phyloP scores from a whole-genome alignment of 2,888 invertebrate genomes.

The Acanthococcus lagerstroemiae region DNA sequence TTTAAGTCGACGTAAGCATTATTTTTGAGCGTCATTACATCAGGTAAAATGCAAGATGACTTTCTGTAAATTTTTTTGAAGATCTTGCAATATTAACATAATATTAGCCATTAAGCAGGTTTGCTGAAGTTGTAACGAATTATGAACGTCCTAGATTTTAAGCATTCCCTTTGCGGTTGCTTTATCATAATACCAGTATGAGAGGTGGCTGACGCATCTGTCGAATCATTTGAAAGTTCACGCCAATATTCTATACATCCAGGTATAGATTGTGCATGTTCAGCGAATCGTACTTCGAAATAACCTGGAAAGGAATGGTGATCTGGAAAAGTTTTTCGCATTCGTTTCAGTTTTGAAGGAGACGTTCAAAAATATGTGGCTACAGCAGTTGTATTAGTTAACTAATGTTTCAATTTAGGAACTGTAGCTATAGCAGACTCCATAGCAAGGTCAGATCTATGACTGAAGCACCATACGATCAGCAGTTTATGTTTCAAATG shows the following conservation, averaged over 20 bases:
- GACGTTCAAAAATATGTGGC: no score
- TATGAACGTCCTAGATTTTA: neutral
- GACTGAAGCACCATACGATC: neutral
- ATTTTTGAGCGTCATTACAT: neutral
- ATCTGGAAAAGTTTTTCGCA: no score
- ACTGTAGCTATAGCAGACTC: neutral
- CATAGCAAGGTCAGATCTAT: slow-evolving; percentile 3
- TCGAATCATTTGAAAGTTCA: neutral
- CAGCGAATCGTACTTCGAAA: no score
- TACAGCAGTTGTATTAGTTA: slow-evolving; percentile 3
- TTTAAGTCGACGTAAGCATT: neutral
- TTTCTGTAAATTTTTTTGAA: no score
- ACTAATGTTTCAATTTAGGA: neutral
- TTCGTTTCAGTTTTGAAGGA: no score
- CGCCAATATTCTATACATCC: neutral
- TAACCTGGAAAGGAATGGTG: no score
- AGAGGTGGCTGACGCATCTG: no score
- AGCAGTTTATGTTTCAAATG: neutral
- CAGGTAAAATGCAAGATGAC: neutral
- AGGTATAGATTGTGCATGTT: neutral
- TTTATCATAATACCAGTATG: neutral
- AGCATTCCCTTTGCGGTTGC: neutral
- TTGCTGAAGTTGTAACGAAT: neutral
- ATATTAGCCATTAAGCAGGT: no score
- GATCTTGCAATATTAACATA: no score